A percentile compares a stretch with the other conserved stretches of the same genome.
Conservation (phyloP, 2,797 vertebrate genomes). For the Chelon auratus region DNA sequence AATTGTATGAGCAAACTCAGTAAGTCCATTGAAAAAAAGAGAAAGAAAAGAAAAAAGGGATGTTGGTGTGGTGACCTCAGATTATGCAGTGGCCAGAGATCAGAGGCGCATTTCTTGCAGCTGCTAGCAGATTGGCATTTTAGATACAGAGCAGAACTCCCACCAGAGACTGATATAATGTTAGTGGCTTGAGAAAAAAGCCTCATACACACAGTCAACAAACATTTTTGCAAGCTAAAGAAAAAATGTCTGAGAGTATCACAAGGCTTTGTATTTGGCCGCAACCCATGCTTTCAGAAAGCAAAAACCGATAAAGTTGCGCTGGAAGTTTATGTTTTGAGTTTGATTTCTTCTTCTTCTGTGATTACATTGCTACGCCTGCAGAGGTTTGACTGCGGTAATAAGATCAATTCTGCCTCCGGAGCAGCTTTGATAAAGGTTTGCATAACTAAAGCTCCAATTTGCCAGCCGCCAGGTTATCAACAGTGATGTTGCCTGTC, state of each 20-base stretch:
- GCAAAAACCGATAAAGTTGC: not conserved
- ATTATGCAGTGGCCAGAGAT: constrained; percentile 18
- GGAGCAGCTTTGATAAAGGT: constrained; percentile 44
- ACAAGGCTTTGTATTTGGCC: not conserved
- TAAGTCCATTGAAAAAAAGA: constrained; percentile 78
- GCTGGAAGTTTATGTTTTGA: not conserved
- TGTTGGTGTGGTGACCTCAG: not conserved
- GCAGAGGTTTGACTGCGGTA: constrained; percentile 23
- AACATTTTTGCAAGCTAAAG: constrained; percentile 1
- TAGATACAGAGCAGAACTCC: constrained; percentile 20
- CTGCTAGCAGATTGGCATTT: constrained; percentile 30
- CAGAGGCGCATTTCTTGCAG: constrained; percentile 21
- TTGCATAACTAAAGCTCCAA: constrained; percentile 50
- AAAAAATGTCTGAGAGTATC: not conserved
- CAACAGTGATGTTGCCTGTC: constrained; percentile 43
- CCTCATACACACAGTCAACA: not conserved
- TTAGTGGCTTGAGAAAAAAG: constrained; percentile 11
- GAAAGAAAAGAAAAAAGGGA: not conserved
- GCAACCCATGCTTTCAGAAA: not conserved
- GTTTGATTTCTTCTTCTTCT: not conserved
- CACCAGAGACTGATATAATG: constrained; percentile 18
- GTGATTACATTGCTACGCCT: constrained; percentile 17
- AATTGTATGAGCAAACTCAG: constrained; percentile 99
- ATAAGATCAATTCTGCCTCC: constrained; percentile 48
- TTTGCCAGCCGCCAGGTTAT: constrained; percentile 48